Evolutionary conservation across 2,797 vertebrate genomes (phyloP), one percentile per base, ranked within the genome.

Genomic region (Hippoglossus hippoglossus): DNA sequence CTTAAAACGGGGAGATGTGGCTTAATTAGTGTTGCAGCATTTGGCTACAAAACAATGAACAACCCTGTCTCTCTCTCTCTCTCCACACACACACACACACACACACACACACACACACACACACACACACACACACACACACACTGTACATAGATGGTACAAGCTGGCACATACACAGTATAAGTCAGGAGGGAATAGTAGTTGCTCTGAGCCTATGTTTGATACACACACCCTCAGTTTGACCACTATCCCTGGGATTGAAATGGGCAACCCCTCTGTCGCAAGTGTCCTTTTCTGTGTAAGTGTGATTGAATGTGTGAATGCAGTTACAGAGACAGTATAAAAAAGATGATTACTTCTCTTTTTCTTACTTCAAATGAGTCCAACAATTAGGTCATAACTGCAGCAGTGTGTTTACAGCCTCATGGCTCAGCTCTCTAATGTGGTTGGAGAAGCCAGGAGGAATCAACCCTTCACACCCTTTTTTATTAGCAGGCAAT

Each of bases 401-500:
- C 47, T 47, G 53, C 73, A 16, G 41, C 6, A 19, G 58, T 52
- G 58, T 46, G 62, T 65, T 73, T 71, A 54, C 49, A 75, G 52
- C 21, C 62, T 53, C 57, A 50, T 54, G 71, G 65, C 61, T 70
- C 44, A 26, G 56, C 54, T 49, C 57, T 67, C 24, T 73, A 1
- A 65, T 79, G 79, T 63, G 77, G 77, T 71, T 26, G 16, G 65
- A 55, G 53, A 63, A 59, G 66, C 46, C 31, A 13, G 52, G 16
- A 57, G 52, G 64, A 85, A 80, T 83, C 75, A 79, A 77, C 70
- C 67, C 71, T 76, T 83, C 76, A 77, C 63, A 1, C 69, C 80
- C 79, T 73, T 25, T 85, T 87, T 82, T 79, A 86, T 71, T 79
- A 80, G 81, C 56, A 55, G 18, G 71, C 73, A 74, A 47, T 68